These are phyloP conservation scores for Eurystomus gularis DNA, from an alignment of 2,113 vertebrate genomes.

Conservation along the genomic window DNA sequence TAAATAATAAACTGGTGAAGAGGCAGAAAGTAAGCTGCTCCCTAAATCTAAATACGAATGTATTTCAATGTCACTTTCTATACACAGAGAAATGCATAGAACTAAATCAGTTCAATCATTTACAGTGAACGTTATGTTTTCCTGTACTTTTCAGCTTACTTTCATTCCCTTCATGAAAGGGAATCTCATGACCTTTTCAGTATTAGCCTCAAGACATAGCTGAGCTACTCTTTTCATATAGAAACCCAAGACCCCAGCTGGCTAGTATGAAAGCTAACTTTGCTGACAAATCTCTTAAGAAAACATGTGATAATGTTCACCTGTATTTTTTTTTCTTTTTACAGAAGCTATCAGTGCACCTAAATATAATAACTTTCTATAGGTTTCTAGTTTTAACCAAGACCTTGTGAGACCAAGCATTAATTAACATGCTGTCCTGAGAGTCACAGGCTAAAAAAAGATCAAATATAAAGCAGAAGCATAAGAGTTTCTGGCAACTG, in stretches of 20 bases:
- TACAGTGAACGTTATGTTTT: constrained; percentile 40
- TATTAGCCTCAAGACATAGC: constrained; percentile 66
- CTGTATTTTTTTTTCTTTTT: constrained; percentile 29
- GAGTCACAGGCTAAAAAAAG: constrained; percentile 43
- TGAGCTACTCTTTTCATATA: constrained; percentile 66
- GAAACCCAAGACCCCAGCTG: constrained; percentile 62
- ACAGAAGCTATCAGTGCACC: constrained; percentile 19
- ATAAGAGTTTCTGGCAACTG: constrained; percentile 11
- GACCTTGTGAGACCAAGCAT: background rate
- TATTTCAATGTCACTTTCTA: constrained; percentile 63
- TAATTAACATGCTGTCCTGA: constrained; percentile 55
- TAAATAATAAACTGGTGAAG: constrained; percentile 63
- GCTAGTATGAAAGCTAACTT: constrained; percentile 62
- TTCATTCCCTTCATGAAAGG: constrained; percentile 63
- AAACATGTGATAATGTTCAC: constrained; percentile 59
- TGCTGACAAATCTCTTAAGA: constrained; percentile 50
- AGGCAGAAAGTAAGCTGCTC: constrained; percentile 36
- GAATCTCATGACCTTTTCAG: constrained; percentile 66
- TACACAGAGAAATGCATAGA: constrained; percentile 39
- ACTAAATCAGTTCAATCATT: constrained; percentile 48
- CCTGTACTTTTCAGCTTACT: constrained; percentile 52
- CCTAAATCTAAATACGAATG: constrained; percentile 55
- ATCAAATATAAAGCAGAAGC: constrained; percentile 1
- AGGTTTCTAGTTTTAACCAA: constrained; percentile 22
- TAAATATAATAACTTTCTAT: constrained; percentile 38